Conservation (phyloP, 2,888 invertebrate species). For the Sussaba pulchella region DNA sequence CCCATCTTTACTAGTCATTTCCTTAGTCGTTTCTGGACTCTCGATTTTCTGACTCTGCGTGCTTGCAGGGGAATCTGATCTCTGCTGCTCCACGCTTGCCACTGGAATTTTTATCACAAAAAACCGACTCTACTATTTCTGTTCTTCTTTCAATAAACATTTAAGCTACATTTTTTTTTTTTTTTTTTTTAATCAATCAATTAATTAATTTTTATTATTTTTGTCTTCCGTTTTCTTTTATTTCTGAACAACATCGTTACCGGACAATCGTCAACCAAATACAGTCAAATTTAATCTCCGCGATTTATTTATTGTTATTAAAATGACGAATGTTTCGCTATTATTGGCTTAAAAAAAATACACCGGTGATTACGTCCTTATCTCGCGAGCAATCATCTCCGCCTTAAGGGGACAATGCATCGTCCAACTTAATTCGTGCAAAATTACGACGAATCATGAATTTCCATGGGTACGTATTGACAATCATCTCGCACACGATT, state of each 20-base stretch:
- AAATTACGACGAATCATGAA: too few relatives aligned
- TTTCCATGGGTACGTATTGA: not conserved
- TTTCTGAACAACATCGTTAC: constrained; percentile 30
- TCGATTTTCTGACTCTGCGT: constrained; percentile 82
- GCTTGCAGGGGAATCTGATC: constrained; percentile 83
- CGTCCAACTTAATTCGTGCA: too few relatives aligned
- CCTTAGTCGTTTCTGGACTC: constrained; percentile 83
- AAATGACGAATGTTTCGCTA: too few relatives aligned
- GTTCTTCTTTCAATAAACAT: constrained; percentile 49
- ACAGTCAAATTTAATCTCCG: too few relatives aligned
- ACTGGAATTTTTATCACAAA: constrained; percentile 82
- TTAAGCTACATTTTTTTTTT: constrained; percentile 32
- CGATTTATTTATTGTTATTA: too few relatives aligned
- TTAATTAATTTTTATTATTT: not conserved
- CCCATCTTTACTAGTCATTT: constrained; percentile 84
- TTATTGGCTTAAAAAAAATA: too few relatives aligned
- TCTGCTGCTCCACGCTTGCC: constrained; percentile 84
- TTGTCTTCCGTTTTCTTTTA: not conserved
- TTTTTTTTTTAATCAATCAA: constrained; percentile 11
- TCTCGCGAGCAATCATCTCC: too few relatives aligned
- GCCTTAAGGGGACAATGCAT: too few relatives aligned
- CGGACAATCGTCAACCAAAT: too few relatives aligned
- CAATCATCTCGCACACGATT: too few relatives aligned
- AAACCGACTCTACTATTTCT: constrained; percentile 77
- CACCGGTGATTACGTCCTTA: too few relatives aligned